Conservation (phyloP, 2,888 invertebrate genomes). For the Agrochola litura region DNA sequence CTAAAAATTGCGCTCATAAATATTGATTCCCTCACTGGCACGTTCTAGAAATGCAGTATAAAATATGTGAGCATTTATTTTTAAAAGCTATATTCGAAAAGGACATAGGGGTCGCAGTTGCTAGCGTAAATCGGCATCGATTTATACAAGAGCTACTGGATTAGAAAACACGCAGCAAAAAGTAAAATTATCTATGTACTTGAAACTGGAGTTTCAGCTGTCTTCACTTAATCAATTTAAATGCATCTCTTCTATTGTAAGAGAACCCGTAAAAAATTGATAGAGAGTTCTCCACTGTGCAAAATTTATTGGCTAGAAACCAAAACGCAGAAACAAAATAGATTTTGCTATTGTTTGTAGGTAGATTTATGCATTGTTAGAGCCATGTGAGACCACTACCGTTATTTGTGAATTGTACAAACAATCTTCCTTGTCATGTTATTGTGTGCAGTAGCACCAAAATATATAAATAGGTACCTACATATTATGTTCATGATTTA, state of each 20-base stretch:
- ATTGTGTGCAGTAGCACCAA: neutral
- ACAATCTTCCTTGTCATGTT: neutral
- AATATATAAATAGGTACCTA: neutral
- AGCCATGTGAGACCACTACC: neutral
- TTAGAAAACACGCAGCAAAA: neutral
- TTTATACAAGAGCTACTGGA: neutral
- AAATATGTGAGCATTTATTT: constrained; percentile 19
- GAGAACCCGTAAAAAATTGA: neutral
- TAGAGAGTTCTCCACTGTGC: neutral
- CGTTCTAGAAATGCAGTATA: constrained; percentile 1
- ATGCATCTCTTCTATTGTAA: constrained; percentile 7
- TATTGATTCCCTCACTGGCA: constrained; percentile 7
- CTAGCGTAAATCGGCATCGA: neutral
- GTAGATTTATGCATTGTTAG: neutral
- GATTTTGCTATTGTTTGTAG: neutral
- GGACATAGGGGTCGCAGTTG: constrained; percentile 3
- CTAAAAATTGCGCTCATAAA: constrained; percentile 3
- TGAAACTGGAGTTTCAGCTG: neutral
- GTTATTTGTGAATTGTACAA: neutral
- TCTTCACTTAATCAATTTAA: neutral
- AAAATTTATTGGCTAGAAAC: neutral
- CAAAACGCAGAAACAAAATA: neutral
- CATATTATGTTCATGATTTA: neutral
- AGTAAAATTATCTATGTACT: neutral
- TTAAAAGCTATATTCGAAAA: constrained; percentile 13